phyloP scores from a whole-genome alignment of 1,140 invertebrate species.

The Drosophila virilis region DNA sequence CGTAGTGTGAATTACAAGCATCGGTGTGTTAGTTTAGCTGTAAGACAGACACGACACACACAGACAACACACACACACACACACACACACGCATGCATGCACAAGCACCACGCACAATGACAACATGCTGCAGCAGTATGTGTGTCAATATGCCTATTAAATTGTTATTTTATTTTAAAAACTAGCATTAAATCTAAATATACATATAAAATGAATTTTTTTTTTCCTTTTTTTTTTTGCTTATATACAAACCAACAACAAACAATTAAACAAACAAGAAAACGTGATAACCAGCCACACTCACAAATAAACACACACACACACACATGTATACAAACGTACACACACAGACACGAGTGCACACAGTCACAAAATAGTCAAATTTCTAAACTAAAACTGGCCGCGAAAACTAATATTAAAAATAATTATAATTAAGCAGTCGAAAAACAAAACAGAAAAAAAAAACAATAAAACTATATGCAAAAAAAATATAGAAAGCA shows the following conservation, averaged over 20 bases:
- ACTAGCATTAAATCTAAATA: constrained; percentile 61
- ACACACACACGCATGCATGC: constrained; percentile 29
- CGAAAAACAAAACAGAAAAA: constrained; percentile 23
- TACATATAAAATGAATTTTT: constrained; percentile 39
- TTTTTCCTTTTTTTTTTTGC: constrained; percentile 52
- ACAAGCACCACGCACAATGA: constrained; percentile 34
- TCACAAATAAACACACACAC: constrained; percentile 28
- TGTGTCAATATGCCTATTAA: constrained; percentile 65
- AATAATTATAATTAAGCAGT: constrained; percentile 31
- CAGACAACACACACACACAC: neutral
- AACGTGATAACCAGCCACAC: constrained; percentile 65
- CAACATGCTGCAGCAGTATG: constrained; percentile 50
- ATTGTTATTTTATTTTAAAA: constrained; percentile 81
- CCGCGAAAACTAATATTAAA: constrained; percentile 34
- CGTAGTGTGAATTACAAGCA: constrained; percentile 33
- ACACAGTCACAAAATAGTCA: constrained; percentile 68
- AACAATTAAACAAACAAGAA: constrained; percentile 47
- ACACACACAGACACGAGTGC: constrained; percentile 24
- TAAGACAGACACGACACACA: constrained; percentile 33
- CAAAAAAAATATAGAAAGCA: constrained; percentile 19
- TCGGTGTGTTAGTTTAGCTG: constrained; percentile 49
- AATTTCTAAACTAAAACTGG: constrained; percentile 45
- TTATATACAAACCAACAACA: constrained; percentile 34
- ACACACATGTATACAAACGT: constrained; percentile 17
- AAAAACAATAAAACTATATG: constrained; percentile 9